Evolutionary conservation across 1,140 invertebrate species (phyloP), one percentile per base, ranked within the genome.

Genomic region (Drosophila kohkoa): DNA sequence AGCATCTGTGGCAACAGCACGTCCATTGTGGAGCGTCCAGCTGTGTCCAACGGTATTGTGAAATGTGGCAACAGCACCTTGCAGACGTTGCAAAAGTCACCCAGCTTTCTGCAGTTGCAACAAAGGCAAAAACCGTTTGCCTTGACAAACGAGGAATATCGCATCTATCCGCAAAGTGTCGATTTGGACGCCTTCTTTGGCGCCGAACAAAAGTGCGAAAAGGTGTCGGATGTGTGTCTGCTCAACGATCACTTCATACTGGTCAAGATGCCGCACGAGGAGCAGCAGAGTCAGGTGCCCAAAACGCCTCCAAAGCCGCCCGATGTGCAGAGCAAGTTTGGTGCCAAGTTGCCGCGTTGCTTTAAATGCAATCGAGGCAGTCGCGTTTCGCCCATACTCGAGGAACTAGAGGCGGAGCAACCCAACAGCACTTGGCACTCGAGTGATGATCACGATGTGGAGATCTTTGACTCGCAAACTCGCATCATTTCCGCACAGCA

Each of bases 221-320:
- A 78, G 43, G 82, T 92, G 0, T 90, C 90, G 25, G 90, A 92
- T 77, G 78, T 92, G 10, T 92, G 90, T 51, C 65, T 92, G 48
- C 77, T 92, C 15, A 92, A 92, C 67, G 90, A 92, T 76, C 87
- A 92, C 67, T 92, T 81, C 16, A 92, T 92, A 38, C 74, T 92
- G 69, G 90, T 92, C 10, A 90, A 92, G 78, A 90, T 91, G 79
- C 90, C 90, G 8, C 15, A 52, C 4, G 8, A 43, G 15, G 13
- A 65, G 16, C 13, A 6, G 16, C n/a, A 25, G 0, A 4, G 20
- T 3, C 35, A 63, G 7, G n/a, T 54, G 35, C 28, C 46, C 15
- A 13, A 30, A 30, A 1, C 55, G 15, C 13, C 59, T 55, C 55
- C 38, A 7, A 4, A n/a, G 6, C n/a, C 60, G 10, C 15, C 10